These are phyloP conservation scores for Pontoporia blainvillei DNA, from an alignment of 2,113 vertebrate species.

Conservation along the genomic window DNA sequence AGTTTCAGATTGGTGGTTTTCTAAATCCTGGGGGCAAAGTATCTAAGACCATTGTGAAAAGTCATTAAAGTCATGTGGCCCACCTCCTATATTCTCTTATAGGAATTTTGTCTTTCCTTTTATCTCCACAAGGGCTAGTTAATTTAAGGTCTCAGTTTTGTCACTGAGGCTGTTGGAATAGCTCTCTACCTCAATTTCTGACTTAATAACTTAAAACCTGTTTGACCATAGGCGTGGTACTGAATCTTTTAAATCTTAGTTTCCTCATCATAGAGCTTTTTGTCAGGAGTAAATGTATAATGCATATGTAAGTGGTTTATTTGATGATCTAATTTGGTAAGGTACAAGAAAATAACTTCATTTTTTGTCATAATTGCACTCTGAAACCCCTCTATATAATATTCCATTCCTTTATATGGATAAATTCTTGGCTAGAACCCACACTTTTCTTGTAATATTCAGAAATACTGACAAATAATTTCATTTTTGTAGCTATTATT, in stretches of 20 bases:
- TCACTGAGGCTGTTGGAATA: not conserved
- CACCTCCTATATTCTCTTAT: not conserved
- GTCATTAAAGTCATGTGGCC: not conserved
- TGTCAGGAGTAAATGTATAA: not conserved
- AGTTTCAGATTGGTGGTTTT: not conserved
- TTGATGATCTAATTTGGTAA: not conserved
- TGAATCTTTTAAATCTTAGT: not conserved
- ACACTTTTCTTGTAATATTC: not conserved
- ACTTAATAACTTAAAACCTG: not conserved
- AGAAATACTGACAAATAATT: not conserved
- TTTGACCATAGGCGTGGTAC: not conserved
- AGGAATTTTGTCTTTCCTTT: not conserved
- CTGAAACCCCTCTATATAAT: not conserved
- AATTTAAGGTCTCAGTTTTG: not conserved
- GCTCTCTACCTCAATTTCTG: not conserved
- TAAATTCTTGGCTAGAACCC: not conserved
- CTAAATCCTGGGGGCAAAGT: not conserved
- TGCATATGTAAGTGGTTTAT: not conserved
- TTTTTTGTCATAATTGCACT: not conserved
- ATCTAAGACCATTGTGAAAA: not conserved
- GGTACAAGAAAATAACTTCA: not conserved
- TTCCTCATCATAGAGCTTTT: not conserved
- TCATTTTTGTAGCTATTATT: not conserved
- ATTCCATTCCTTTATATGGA: not conserved
- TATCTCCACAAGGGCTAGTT: not conserved